A percentile compares a stretch with the other conserved stretches of the same genome.
phyloP scores from a whole-genome alignment of 2,888 invertebrate genomes.

The Tuberolachnus salignus region DNA sequence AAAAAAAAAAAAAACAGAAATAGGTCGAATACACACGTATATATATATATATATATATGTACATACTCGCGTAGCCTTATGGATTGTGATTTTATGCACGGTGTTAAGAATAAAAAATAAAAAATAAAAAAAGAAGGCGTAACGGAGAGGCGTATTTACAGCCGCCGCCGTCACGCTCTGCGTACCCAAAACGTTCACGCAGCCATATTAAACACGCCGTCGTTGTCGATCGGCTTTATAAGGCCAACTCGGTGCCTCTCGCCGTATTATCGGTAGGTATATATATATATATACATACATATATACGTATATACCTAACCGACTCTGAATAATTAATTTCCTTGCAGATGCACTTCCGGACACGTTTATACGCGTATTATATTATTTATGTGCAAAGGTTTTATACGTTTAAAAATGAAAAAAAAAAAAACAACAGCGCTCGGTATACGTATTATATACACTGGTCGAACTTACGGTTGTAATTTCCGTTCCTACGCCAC shows the following conservation, averaged over 20 bases:
- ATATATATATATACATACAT: neutral
- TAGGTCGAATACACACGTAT: constrained; percentile 28
- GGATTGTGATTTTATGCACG: constrained; percentile 26
- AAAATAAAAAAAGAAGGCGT: constrained; percentile 33
- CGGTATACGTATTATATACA: too few relatives aligned
- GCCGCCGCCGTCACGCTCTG: constrained; percentile 39
- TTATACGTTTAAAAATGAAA: too few relatives aligned
- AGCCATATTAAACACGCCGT: neutral
- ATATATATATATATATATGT: too few relatives aligned
- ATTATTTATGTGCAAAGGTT: too few relatives aligned
- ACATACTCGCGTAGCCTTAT: neutral
- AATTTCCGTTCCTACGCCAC: too few relatives aligned
- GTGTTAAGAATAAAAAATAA: constrained; percentile 2
- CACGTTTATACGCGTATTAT: too few relatives aligned
- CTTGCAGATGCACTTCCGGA: neutral
- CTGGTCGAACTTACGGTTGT: too few relatives aligned
- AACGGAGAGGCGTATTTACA: constrained; percentile 51
- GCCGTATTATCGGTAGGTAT: neutral
- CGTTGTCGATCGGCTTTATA: too few relatives aligned
- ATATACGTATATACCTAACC: neutral
- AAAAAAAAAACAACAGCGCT: too few relatives aligned
- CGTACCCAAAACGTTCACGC: neutral
- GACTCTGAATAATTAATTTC: constrained; percentile 12
- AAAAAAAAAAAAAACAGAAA: constrained; percentile 15
- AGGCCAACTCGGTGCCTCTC: neutral